Evolutionary conservation across 2,888 invertebrate species (phyloP).

Genomic region (Anorthoa munda): DNA sequence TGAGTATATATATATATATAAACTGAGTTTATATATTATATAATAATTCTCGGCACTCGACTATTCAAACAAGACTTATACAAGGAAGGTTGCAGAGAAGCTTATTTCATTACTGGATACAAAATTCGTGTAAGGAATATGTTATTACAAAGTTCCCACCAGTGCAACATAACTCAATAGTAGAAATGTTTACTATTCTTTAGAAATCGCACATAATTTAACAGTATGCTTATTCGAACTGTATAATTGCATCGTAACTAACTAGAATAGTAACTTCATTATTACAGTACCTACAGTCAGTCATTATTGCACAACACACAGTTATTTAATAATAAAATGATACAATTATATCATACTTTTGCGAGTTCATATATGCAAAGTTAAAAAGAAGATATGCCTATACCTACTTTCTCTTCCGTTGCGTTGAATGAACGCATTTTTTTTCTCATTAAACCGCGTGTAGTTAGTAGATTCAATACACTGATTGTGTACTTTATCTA

Average conservation of each 20-base stretch:
- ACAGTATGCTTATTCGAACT: conserved; percentile 28
- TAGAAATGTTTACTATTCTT: conserved; percentile 37
- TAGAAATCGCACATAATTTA: conserved; percentile 47
- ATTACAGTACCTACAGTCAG: conserved; percentile 15
- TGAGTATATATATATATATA: too few relatives aligned
- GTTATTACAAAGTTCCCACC: background rate
- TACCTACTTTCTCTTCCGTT: conserved; percentile 53
- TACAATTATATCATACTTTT: conserved; percentile 53
- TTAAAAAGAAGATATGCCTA: conserved; percentile 49
- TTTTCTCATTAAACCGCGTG: conserved; percentile 11
- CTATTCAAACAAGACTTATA: background rate
- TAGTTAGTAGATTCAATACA: conserved; percentile 11
- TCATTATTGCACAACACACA: conserved; percentile 37
- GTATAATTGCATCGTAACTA: conserved; percentile 47
- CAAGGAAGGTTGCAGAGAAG: background rate
- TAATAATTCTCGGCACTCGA: too few relatives aligned
- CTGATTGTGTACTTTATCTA: conserved; percentile 26
- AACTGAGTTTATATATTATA: too few relatives aligned
- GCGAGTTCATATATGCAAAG: conserved; percentile 42
- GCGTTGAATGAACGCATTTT: conserved; percentile 39
- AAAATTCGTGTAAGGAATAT: background rate
- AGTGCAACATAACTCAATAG: conserved; percentile 13
- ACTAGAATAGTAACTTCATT: conserved; percentile 34
- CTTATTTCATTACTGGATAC: background rate
- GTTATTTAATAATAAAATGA: conserved; percentile 48